These are phyloP conservation scores for Zhuqinia jingwanae DNA, from an alignment of 2,888 invertebrate genomes.

Conservation along the genomic window DNA sequence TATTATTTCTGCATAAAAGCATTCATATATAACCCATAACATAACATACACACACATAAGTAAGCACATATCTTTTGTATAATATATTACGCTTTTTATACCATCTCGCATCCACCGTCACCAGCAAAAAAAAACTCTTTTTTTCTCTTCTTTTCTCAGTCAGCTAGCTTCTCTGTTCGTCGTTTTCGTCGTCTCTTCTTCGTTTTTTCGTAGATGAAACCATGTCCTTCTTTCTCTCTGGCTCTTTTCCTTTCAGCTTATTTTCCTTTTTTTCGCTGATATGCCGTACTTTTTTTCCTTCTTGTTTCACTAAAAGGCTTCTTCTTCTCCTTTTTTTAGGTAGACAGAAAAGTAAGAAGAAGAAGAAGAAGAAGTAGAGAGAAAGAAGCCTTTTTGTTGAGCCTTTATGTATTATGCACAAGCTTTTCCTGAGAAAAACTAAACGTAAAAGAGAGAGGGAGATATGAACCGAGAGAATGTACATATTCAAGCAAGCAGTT, in stretches of 20 bases:
- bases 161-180: conserved; percentile 1
- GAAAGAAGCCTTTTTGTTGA: conserved; percentile 32
- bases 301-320: conserved; percentile 42
- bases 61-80: conserved; percentile 27
- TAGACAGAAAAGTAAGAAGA: conserved; percentile 16
- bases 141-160: conserved; percentile 23
- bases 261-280: conserved; percentile 48
- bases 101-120: background rate
- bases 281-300: conserved; percentile 21
- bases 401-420: conserved; percentile 70
- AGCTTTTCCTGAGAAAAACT: conserved; percentile 45
- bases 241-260: conserved; percentile 36
- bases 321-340: background rate
- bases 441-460: background rate
- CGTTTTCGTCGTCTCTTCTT: conserved; percentile 1
- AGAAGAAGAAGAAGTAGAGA: conserved; percentile 5
- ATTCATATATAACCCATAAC: conserved; percentile 27
- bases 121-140: conserved; percentile 14
- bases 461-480: conserved; percentile 29
- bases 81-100: conserved; percentile 41
- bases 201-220: conserved; percentile 33
- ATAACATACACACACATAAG: too few species aligned
- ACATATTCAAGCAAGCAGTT: conserved; percentile 8
- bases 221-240: conserved; percentile 2
- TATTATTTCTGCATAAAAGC: conserved; percentile 54